phyloP scores from a whole-genome alignment of 2,888 invertebrate genomes.

The Chrysolina americana region DNA sequence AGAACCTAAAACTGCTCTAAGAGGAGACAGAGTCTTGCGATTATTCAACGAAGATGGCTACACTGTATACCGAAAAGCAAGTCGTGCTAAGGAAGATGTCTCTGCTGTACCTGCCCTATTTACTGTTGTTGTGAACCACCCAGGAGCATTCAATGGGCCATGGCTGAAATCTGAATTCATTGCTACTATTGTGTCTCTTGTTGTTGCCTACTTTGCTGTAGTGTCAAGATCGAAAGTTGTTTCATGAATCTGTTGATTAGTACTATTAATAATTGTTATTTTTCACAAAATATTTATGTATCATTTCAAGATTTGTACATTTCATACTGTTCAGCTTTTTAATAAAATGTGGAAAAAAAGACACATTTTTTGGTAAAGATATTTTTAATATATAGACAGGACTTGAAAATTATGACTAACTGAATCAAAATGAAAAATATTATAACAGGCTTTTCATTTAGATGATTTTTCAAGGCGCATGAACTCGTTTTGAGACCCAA shows the following conservation, averaged over 20 bases:
- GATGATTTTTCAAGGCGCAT: no score
- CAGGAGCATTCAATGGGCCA: constrained; percentile 90
- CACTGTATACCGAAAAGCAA: constrained; percentile 86
- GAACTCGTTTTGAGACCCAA: no score
- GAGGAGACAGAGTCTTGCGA: constrained; percentile 85
- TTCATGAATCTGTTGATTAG: constrained; percentile 44
- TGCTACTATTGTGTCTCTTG: constrained; percentile 83
- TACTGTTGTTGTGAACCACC: constrained; percentile 80
- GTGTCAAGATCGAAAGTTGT: constrained; percentile 84
- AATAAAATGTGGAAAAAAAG: background rate
- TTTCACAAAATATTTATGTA: constrained; percentile 31
- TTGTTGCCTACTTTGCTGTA: constrained; percentile 90
- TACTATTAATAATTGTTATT: constrained; percentile 28
- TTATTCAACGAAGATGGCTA: constrained; percentile 95
- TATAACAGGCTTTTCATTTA: no score
- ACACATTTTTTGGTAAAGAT: background rate
- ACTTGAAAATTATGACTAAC: background rate
- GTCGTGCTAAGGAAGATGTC: constrained; percentile 80
- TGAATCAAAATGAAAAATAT: no score
- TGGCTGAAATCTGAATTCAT: constrained; percentile 94
- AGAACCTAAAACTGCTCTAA: constrained; percentile 85
- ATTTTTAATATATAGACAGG: background rate
- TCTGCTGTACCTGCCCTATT: constrained; percentile 79
- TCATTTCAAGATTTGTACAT: constrained; percentile 22
- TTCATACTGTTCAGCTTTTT: constrained; percentile 24